phyloP scores from a whole-genome alignment of 2,888 invertebrate genomes.

The Tiliacea aurago region DNA sequence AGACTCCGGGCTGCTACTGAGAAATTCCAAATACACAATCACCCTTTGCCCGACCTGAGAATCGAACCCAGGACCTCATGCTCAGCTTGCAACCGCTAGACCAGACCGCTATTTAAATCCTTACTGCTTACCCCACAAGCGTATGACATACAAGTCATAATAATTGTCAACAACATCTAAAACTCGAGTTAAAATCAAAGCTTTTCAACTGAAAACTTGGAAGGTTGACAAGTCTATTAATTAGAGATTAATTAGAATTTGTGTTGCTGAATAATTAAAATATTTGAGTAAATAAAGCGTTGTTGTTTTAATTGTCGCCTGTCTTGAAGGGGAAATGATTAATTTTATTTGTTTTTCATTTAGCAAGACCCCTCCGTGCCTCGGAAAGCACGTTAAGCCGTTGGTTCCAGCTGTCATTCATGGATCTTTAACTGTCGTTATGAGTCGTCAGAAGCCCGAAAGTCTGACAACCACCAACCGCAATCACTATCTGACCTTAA shows the following conservation, averaged over 20 bases:
- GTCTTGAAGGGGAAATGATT: background rate
- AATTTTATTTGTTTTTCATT: background rate
- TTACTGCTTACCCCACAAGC: background rate
- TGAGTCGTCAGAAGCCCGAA: no score
- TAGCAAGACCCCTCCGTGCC: no score
- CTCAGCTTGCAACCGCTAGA: no score
- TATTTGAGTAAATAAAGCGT: background rate
- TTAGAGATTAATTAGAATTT: conserved; percentile 20
- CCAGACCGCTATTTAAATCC: background rate
- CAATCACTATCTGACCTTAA: no score
- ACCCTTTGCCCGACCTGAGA: no score
- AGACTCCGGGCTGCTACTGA: no score
- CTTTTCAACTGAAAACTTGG: conserved; percentile 4
- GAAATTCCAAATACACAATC: no score
- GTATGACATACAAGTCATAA: background rate
- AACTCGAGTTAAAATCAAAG: background rate
- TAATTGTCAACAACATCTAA: background rate
- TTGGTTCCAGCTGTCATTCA: no score
- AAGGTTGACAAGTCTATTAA: conserved; percentile 25
- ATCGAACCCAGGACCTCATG: no score
- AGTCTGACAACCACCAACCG: no score
- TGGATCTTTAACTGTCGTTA: no score
- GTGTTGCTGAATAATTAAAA: conserved; percentile 10
- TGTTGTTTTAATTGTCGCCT: conserved; percentile 15
- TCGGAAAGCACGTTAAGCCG: no score